A percentile compares a stretch with the other conserved stretches of the same genome.
These are phyloP conservation scores for Nycticorax nycticorax DNA, from an alignment of 2,113 vertebrate species.

Conservation along the genomic window DNA sequence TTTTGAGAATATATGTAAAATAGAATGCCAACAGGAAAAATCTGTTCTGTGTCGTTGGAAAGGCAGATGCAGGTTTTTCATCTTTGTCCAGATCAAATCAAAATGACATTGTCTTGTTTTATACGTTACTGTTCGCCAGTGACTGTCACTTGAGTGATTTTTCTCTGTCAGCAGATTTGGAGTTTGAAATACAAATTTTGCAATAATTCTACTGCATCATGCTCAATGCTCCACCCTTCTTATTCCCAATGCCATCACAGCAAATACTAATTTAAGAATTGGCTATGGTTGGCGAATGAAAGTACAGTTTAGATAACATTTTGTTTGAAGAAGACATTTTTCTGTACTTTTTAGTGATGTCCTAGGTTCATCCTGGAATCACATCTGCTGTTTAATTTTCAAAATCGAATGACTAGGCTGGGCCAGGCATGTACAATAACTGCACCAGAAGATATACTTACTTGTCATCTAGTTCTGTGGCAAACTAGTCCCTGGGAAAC, in stretches of 20 bases:
- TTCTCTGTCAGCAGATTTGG: conserved; percentile 25
- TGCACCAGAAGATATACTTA: neutral
- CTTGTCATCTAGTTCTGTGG: neutral
- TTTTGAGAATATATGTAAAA: conserved; percentile 52
- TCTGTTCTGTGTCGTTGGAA: conserved; percentile 45
- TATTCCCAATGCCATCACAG: neutral
- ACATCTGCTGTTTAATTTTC: neutral
- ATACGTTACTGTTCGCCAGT: neutral
- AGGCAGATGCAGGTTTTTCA: conserved; percentile 32
- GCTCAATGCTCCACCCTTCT: neutral
- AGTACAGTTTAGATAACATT: neutral
- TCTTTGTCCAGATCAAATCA: conserved; percentile 49
- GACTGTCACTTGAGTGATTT: neutral
- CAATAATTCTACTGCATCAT: neutral
- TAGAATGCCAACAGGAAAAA: conserved; percentile 48
- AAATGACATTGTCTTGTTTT: conserved; percentile 47
- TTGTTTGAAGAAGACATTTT: neutral
- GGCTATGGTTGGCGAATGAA: neutral
- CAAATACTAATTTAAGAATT: neutral
- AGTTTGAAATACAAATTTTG: conserved; percentile 19
- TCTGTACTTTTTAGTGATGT: neutral
- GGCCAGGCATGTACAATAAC: neutral
- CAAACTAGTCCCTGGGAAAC: neutral
- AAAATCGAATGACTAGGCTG: neutral
- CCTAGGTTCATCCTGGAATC: neutral